Conservation (phyloP, 2,797 vertebrate genomes). For the Cheirogaleus major region DNA sequence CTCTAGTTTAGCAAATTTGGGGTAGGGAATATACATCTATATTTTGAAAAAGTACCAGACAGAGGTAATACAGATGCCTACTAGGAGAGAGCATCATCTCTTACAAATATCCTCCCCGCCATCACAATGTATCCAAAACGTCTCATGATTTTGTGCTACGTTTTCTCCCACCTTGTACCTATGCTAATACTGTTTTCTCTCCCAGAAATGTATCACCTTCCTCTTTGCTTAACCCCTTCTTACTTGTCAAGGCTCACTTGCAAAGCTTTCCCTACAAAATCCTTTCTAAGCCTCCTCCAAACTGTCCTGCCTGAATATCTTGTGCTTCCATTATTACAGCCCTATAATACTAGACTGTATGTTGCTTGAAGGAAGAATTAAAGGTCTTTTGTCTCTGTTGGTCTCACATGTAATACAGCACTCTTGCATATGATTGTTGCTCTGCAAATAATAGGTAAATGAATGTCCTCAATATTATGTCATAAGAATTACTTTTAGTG, state of each 20-base stretch:
- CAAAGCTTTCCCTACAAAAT: not conserved
- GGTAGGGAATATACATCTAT: not conserved
- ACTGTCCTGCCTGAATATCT: not conserved
- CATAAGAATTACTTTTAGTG: slow-evolving; percentile 21
- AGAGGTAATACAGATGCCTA: not conserved
- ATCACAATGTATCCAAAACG: not conserved
- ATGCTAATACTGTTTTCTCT: not conserved
- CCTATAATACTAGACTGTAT: not conserved
- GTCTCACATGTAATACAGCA: not conserved
- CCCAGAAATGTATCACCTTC: not conserved
- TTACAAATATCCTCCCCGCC: not conserved
- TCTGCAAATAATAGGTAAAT: not conserved
- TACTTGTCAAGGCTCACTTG: not conserved
- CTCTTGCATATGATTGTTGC: not conserved
- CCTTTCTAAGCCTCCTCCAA: not conserved
- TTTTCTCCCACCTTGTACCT: not conserved
- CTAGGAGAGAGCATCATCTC: not conserved
- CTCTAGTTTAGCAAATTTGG: not conserved
- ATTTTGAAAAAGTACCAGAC: not conserved
- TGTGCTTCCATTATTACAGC: not conserved
- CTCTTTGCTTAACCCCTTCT: slow-evolving; percentile 10
- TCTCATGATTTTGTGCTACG: not conserved
- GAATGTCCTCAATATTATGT: not conserved
- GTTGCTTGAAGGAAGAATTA: not conserved
- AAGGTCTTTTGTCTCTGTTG: not conserved